These are phyloP conservation scores for Apis laboriosa DNA, from an alignment of 1,140 invertebrate species.

Conservation along the genomic window DNA sequence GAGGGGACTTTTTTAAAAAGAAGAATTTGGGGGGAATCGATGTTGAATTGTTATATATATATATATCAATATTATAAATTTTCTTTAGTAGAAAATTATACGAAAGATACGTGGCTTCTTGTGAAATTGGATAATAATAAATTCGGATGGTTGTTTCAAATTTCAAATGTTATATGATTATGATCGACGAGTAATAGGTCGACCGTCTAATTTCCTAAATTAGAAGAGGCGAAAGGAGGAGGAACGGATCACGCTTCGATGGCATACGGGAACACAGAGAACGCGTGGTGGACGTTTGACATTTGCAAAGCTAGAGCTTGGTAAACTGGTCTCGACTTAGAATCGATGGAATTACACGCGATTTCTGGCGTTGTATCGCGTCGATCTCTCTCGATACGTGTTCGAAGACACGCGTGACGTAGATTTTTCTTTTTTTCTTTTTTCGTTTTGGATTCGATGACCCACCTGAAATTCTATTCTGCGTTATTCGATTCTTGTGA, in stretches of 20 bases:
- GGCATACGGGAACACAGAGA: not conserved
- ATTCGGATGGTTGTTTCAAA: not conserved
- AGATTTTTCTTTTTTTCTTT: no score
- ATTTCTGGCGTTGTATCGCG: not conserved
- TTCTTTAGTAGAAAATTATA: no score
- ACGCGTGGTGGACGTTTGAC: conserved; percentile 16
- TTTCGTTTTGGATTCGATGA: no score
- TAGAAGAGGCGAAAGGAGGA: not conserved
- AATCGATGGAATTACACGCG: conserved; percentile 12
- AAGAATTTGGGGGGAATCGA: no score
- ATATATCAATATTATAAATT: no score
- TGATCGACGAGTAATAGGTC: not conserved
- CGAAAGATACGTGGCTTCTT: no score
- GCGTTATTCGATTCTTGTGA: no score
- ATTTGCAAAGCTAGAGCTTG: not conserved
- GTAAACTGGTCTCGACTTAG: not conserved
- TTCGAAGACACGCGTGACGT: not conserved
- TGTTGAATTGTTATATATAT: no score
- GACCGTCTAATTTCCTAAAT: conserved; percentile 23
- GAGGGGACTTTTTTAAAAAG: no score
- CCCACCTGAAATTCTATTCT: no score
- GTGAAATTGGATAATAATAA: not conserved
- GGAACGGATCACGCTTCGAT: not conserved
- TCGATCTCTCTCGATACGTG: not conserved
- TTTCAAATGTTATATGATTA: not conserved